Conservation (phyloP, 2,113 vertebrate species). For the Ageneiosus marmoratus region DNA sequence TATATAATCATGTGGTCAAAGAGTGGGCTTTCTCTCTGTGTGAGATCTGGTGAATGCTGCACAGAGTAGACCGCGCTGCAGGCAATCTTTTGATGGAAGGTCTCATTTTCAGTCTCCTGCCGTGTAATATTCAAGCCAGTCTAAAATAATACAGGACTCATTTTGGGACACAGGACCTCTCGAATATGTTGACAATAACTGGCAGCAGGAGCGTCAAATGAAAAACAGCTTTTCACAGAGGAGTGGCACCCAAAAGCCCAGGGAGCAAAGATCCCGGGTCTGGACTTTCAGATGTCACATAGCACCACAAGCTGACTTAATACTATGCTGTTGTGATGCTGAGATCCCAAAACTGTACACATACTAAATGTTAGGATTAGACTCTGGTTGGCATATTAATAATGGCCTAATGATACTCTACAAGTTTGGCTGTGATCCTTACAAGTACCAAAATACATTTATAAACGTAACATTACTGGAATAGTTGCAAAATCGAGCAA, state of each 20-base stretch:
- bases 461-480: constrained; percentile 43
- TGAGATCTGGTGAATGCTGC: constrained; percentile 73
- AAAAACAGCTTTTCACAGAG: constrained; percentile 75
- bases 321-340: constrained; percentile 50
- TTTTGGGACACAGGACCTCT: constrained; percentile 79
- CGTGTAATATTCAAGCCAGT: constrained; percentile 76
- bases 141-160: constrained; percentile 80
- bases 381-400: constrained; percentile 33
- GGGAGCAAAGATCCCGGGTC: constrained; percentile 69
- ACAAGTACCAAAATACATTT: constrained; percentile 36
- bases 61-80: constrained; percentile 76
- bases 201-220: constrained; percentile 72
- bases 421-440: constrained; percentile 39
- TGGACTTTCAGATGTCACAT: constrained; percentile 65
- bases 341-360: constrained; percentile 14
- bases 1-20: constrained; percentile 80
- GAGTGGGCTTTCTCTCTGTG: constrained; percentile 76
- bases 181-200: constrained; percentile 79
- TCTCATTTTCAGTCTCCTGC: constrained; percentile 80
- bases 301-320: constrained; percentile 62
- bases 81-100: constrained; percentile 81
- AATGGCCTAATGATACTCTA: constrained; percentile 27
- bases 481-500: constrained; percentile 45
- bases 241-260: constrained; percentile 55
- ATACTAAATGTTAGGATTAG: constrained; percentile 16